phyloP scores from a whole-genome alignment of 2,113 vertebrate species.

The Bombycilla garrulus region DNA sequence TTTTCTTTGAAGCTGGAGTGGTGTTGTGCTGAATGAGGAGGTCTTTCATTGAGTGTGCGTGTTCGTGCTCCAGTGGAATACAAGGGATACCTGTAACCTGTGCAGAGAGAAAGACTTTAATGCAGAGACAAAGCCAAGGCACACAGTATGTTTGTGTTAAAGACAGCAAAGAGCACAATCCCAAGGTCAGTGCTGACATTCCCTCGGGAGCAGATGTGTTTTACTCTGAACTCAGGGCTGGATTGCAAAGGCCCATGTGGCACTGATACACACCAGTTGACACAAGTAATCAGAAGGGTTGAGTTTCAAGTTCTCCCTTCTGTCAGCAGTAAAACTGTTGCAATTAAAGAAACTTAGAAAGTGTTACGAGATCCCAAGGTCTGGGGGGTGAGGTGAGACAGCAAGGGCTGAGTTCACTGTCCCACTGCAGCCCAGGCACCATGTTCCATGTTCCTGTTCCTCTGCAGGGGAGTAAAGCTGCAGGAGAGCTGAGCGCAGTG shows the following conservation, averaged over 20 bases:
- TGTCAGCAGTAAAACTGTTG: background rate
- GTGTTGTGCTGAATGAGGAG: background rate
- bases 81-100: background rate
- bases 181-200: background rate
- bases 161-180: background rate
- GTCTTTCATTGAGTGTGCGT: background rate
- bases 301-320: background rate
- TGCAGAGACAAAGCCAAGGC: background rate
- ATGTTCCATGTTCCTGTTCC: rapidly evolving
- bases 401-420: background rate
- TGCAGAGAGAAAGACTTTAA: background rate
- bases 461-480: background rate
- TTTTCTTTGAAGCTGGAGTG: background rate
- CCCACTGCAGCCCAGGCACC: rapidly evolving
- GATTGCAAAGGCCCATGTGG: background rate
- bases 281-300: background rate
- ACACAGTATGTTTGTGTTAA: background rate
- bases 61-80: background rate
- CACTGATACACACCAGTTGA: background rate
- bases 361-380: background rate
- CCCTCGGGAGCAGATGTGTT: background rate
- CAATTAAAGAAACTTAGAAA: background rate
- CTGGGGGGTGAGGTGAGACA: background rate
- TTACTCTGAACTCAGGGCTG: background rate
- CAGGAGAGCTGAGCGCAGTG: background rate